Percentiles rank a stretch among this genome's conserved stretches.
These are phyloP conservation scores for Macrosteles quadrilineatus DNA, from an alignment of 1,140 invertebrate genomes.

Conservation along the genomic window DNA sequence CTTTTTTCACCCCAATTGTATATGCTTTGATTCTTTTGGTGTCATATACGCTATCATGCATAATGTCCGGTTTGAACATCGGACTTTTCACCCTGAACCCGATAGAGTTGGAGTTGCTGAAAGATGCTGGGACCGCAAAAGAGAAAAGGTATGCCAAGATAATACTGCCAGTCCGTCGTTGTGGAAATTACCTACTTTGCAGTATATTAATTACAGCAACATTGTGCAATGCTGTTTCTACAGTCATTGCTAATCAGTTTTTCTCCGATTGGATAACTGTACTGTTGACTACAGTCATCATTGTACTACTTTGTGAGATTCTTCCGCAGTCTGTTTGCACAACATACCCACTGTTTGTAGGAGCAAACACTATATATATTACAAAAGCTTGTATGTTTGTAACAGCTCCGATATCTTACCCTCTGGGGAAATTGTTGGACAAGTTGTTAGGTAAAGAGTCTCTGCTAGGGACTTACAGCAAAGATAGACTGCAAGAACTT, in stretches of 20 bases:
- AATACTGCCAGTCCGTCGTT: slow-evolving; percentile 56
- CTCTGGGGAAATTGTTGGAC: slow-evolving; percentile 60
- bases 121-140: slow-evolving; percentile 46
- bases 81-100: slow-evolving; percentile 63
- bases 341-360: slow-evolving; percentile 61
- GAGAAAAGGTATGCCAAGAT: slow-evolving; percentile 52
- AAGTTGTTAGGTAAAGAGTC: slow-evolving; percentile 61
- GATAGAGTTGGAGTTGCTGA: slow-evolving; percentile 58
- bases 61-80: slow-evolving; percentile 62
- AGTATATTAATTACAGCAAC: slow-evolving; percentile 54
- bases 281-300: slow-evolving; percentile 54
- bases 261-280: slow-evolving; percentile 57
- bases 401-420: slow-evolving; percentile 64
- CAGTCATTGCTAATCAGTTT: slow-evolving; percentile 62
- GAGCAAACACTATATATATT: slow-evolving; percentile 60
- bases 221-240: slow-evolving; percentile 63
- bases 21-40: not conserved
- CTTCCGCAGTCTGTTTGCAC: slow-evolving; percentile 64
- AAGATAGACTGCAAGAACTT: slow-evolving; percentile 63
- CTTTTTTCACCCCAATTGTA: not conserved
- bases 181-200: slow-evolving; percentile 65
- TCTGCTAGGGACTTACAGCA: slow-evolving; percentile 59
- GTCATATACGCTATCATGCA: slow-evolving; percentile 43
- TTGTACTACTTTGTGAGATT: slow-evolving; percentile 67
- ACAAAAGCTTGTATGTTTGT: slow-evolving; percentile 64